Conservation (phyloP, 2,888 invertebrate genomes). For the Drosophila ustulata region DNA sequence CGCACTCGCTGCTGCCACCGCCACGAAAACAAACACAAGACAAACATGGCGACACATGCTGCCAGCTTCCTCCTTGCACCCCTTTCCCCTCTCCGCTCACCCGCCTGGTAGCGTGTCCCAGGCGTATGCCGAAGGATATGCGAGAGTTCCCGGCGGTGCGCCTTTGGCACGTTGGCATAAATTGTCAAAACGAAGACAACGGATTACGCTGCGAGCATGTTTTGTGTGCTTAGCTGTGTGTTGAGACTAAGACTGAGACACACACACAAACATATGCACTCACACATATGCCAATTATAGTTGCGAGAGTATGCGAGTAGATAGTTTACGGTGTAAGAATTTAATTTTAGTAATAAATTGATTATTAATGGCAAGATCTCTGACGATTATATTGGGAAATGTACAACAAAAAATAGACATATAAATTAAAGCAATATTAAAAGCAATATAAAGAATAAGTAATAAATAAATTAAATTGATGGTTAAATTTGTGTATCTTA, state of each 20-base stretch:
- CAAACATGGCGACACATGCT: constrained; percentile 63
- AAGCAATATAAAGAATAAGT: too few relatives aligned
- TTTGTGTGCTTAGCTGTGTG: constrained; percentile 12
- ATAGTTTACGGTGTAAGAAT: constrained; percentile 24
- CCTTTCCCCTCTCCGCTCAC: background rate
- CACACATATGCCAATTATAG: constrained; percentile 16
- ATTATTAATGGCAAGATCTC: too few relatives aligned
- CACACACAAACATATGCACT: background rate
- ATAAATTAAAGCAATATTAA: too few relatives aligned
- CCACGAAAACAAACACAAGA: constrained; percentile 55
- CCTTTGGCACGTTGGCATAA: constrained; percentile 55
- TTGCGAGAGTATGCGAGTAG: background rate
- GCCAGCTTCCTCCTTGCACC: background rate
- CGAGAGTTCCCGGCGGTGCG: constrained; percentile 29
- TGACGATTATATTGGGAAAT: too few relatives aligned
- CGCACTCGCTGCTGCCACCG: constrained; percentile 34
- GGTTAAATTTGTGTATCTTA: too few relatives aligned
- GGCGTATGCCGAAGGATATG: constrained; percentile 33
- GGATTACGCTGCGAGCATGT: constrained; percentile 56
- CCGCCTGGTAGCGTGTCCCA: constrained; percentile 9
- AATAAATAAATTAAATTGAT: too few relatives aligned
- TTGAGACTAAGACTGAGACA: constrained; percentile 2
- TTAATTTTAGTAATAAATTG: too few relatives aligned
- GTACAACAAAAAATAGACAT: too few relatives aligned
- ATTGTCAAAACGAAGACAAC: constrained; percentile 71